phyloP scores from a whole-genome alignment of 1,140 invertebrate species.

The Plectrocnemia conspersa region DNA sequence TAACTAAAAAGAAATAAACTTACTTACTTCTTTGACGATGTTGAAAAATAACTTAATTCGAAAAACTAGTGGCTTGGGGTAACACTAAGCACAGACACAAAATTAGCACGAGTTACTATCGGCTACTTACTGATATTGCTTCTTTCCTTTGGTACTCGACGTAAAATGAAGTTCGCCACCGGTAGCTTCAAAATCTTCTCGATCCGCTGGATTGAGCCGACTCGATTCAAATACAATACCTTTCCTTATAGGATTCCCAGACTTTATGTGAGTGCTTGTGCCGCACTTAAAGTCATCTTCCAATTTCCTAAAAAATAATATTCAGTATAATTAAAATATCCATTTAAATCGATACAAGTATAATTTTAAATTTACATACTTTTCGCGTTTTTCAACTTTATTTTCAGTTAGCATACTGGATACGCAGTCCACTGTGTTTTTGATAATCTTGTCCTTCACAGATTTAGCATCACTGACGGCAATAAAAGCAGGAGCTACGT shows the following conservation, averaged over 20 bases:
- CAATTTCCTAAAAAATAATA: constrained; percentile 18
- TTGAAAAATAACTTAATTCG: background rate
- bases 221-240: constrained; percentile 56
- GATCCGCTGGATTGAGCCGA: constrained; percentile 59
- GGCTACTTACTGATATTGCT: constrained; percentile 36
- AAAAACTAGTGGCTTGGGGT: background rate
- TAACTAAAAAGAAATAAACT: constrained; percentile 41
- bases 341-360: background rate
- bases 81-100: background rate
- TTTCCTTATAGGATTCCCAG: constrained; percentile 37
- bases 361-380: constrained; percentile 39
- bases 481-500: constrained; percentile 42
- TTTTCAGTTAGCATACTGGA: constrained; percentile 18
- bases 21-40: too few relatives aligned
- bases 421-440: constrained; percentile 10
- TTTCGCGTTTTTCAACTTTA: constrained; percentile 43
- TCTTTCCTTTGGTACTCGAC: constrained; percentile 52
- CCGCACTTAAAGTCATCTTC: constrained; percentile 22
- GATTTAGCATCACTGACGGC: constrained; percentile 34
- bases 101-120: background rate
- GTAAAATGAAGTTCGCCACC: constrained; percentile 55
- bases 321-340: constrained; percentile 2
- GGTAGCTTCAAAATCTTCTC: constrained; percentile 65
- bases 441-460: constrained; percentile 31
- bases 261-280: constrained; percentile 7